Base-by-base conservation (phyloP, 2,113 vertebrate genomes). In the Dipodomys ordii region DNA sequence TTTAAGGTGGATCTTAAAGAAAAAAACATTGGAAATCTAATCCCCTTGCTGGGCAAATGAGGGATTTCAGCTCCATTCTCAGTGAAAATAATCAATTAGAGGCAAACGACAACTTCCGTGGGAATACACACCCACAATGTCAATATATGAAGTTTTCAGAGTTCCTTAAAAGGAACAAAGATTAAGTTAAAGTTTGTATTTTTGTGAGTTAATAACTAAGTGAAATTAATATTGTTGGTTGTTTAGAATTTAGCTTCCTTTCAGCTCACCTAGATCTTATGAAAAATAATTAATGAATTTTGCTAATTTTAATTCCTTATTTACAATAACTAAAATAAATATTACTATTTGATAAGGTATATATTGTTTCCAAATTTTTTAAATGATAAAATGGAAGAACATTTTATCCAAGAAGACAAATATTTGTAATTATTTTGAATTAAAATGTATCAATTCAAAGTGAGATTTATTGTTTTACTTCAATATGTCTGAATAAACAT, bases 361-460 rank as follows among this genome's bases (percentile, higher is more conserved):
- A n/a, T 6, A 13, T 64, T 32, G 30, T 88, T 62, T 82, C 87
- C 27, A 88, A 76, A 87, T 88, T 86, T 57, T 83, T 83, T 89
- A 94, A 88, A 78, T 86, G 3, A 35, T 13, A 91, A 65, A 39
- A 72, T 35, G 91, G 0, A 67, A 32, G 11, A 83, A 85, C 92
- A 88, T 73, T 93, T 86, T 73, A 84, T 1, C 12, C 1, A 72
- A 84, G 78, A 71, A 77, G 79, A 84, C 15, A 73, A 76, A 69
- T 86, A 35, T 81, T 79, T 80, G 22, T 20, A 96, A 80, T 19
- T 64, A 49, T 6, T 94, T 87, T 89, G 22, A 28, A 64, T 81
- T 88, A 92, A 69, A 88, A 67, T 67, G 28, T 88, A 44, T n/a
- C 62, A 87, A 60, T 91, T 91, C 78, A 6, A 94, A 84, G 35